Conservation (phyloP, 2,113 vertebrate species). For the Promerops cafer region DNA sequence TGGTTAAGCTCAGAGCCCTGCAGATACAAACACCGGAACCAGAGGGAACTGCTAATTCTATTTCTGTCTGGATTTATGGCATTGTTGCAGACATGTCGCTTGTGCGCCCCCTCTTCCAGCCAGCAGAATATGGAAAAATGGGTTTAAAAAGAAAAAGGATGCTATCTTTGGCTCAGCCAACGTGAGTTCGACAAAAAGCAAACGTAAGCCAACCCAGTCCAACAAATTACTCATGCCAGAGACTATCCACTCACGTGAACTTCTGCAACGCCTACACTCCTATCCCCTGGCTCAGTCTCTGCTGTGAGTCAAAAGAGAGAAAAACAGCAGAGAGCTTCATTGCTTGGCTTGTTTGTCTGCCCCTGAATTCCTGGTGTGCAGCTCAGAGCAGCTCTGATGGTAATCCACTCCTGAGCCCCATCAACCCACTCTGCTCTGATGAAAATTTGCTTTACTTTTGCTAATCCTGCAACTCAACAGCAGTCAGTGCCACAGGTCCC, state of each 20-base stretch:
- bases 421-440: neutral
- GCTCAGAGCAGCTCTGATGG: neutral
- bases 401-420: neutral
- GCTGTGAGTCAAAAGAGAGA: neutral
- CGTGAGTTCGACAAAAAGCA: neutral
- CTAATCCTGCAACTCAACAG: neutral
- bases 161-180: conserved; percentile 15
- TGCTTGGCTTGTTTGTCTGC: neutral
- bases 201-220: neutral
- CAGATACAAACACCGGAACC: neutral
- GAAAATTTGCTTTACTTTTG: neutral
- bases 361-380: conserved; percentile 1
- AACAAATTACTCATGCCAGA: conserved; percentile 34
- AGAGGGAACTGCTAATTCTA: conserved; percentile 17
- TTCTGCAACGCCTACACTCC: conserved; percentile 5
- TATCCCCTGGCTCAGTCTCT: neutral
- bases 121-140: conserved; percentile 9
- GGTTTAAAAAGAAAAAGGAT: conserved; percentile 39
- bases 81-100: neutral
- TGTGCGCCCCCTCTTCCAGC: neutral
- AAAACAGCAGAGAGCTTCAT: neutral
- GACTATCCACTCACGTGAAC: conserved; percentile 28
- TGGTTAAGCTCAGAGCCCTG: neutral
- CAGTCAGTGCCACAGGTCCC: neutral
- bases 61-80: conserved; percentile 42